These are phyloP conservation scores for Prosapia bicincta DNA, from an alignment of 2,888 invertebrate genomes.

Conservation along the genomic window DNA sequence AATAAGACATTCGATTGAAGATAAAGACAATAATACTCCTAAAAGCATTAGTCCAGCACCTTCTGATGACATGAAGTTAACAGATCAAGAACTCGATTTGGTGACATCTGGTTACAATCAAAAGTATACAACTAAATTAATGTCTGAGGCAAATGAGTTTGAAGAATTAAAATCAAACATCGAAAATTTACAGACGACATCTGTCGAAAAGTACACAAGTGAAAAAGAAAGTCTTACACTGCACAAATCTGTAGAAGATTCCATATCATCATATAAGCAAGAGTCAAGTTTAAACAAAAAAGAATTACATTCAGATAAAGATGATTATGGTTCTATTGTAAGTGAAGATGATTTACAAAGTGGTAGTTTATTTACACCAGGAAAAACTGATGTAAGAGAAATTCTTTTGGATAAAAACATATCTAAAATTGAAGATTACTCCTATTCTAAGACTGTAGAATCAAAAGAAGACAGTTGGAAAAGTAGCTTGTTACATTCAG, in stretches of 20 bases:
- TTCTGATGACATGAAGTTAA: background rate
- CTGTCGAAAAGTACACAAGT: no score
- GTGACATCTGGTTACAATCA: background rate
- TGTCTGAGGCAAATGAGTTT: no score
- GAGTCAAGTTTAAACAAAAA: no score
- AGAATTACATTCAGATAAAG: background rate
- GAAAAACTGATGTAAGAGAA: constrained; percentile 40
- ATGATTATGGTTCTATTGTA: background rate
- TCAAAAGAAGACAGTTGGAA: background rate
- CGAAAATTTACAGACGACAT: background rate
- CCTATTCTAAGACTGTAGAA: background rate
- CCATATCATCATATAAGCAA: no score
- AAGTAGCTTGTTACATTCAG: background rate
- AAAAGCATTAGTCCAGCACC: background rate
- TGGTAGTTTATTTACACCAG: background rate
- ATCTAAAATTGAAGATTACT: background rate
- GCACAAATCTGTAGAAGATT: no score
- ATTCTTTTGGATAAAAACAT: background rate
- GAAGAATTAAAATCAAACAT: no score
- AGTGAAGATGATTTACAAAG: background rate
- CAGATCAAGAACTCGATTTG: background rate
- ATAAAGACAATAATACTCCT: background rate
- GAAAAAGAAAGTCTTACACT: no score
- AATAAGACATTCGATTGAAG: constrained; percentile 13
- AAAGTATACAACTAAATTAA: no score